phyloP scores from a whole-genome alignment of 2,797 vertebrate species.

The Acipenser transmontanus region DNA sequence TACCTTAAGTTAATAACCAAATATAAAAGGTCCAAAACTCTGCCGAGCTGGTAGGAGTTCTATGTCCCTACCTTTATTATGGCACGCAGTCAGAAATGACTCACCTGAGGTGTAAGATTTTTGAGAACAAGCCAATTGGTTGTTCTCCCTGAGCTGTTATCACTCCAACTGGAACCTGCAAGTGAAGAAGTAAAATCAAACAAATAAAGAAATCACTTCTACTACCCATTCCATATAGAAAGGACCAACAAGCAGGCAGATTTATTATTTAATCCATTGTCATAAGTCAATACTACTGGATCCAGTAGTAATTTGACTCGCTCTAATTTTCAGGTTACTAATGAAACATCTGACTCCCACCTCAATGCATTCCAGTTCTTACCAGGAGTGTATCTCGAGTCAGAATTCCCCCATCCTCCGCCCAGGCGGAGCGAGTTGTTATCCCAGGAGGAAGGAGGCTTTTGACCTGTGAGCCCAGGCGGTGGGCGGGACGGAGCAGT shows the following conservation, averaged over 20 bases:
- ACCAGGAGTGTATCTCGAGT: constrained; percentile 94
- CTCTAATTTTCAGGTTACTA: too few relatives aligned
- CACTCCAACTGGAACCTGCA: constrained; percentile 89
- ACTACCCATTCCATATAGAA: too few relatives aligned
- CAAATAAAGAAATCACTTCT: too few relatives aligned
- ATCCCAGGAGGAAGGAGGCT: constrained; percentile 87
- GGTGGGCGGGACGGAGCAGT: constrained; percentile 92
- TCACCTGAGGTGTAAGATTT: constrained; percentile 99
- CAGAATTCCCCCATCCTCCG: constrained; percentile 77
- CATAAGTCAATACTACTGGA: too few relatives aligned
- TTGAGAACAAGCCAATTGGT: constrained; percentile 97
- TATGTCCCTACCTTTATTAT: too few relatives aligned
- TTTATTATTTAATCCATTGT: too few relatives aligned
- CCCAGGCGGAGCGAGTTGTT: constrained; percentile 74
- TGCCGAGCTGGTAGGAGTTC: too few relatives aligned
- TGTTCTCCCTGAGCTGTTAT: constrained; percentile 96
- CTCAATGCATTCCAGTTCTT: constrained; percentile 31
- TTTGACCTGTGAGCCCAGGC: constrained; percentile 91
- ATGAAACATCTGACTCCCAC: too few relatives aligned
- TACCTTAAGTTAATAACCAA: too few relatives aligned
- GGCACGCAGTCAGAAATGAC: constrained; percentile 8
- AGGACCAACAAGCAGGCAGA: too few relatives aligned
- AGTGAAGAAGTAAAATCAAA: neutral
- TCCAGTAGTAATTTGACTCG: too few relatives aligned
- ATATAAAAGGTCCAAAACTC: too few relatives aligned